A percentile compares a stretch with the other conserved stretches of the same genome.
Evolutionary conservation across 2,888 invertebrate species (phyloP).

Genomic region (Octonoba sinensis): DNA sequence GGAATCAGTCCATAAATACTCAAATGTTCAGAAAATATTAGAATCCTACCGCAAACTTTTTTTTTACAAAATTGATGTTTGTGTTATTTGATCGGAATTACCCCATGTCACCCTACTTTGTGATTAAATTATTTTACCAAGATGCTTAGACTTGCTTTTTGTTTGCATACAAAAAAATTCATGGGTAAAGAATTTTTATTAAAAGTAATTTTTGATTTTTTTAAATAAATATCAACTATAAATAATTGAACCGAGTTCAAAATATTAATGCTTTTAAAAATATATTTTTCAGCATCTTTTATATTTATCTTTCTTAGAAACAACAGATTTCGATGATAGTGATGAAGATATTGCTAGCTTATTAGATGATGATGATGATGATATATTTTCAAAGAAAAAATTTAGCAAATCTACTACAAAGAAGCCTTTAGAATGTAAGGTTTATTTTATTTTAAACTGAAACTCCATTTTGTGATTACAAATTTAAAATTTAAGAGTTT

Average conservation of each 20-base stretch:
- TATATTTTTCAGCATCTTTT: not conserved
- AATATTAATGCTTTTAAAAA: not conserved
- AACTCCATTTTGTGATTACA: not conserved
- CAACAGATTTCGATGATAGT: conserved; percentile 62
- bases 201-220: no score
- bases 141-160: not conserved
- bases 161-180: not conserved
- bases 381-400: conserved; percentile 40
- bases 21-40: no score
- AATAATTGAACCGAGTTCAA: not conserved
- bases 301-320: conserved; percentile 13
- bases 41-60: no score
- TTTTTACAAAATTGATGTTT: no score
- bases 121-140: no score
- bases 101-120: no score
- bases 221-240: no score
- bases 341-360: conserved; percentile 55
- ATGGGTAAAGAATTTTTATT: not conserved
- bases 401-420: conserved; percentile 20
- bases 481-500: not conserved
- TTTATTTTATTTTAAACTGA: not conserved
- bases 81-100: no score
- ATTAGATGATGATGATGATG: conserved; percentile 57
- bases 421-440: not conserved
- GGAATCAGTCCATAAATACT: no score